Evolutionary conservation across 2,888 invertebrate genomes (phyloP).

Genomic region (Zeuzera pyrina): DNA sequence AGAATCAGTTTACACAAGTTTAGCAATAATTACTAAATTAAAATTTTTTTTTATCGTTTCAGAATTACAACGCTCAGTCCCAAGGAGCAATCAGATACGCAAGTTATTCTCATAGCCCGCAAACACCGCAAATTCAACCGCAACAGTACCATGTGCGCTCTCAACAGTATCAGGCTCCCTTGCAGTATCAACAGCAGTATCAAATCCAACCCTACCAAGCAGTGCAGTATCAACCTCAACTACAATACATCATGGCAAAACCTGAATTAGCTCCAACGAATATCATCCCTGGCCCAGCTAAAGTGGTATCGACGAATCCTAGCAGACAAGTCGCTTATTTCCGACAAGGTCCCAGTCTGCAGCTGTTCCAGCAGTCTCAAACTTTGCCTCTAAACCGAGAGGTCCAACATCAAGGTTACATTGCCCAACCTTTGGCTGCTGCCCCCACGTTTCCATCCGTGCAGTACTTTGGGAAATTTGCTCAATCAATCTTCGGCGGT

Average conservation of each 20-base stretch:
- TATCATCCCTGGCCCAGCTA: conserved; percentile 9
- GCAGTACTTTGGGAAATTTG: conserved; percentile 51
- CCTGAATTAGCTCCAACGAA: conserved; percentile 8
- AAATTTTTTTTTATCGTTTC: conserved; percentile 16
- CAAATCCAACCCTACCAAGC: conserved; percentile 15
- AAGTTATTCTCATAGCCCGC: conserved; percentile 38
- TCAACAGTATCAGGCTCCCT: conserved; percentile 12
- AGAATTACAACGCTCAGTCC: conserved; percentile 34
- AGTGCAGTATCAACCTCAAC: conserved; percentile 7
- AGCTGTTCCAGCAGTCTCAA: conserved; percentile 14
- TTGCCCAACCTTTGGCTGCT: conserved; percentile 13
- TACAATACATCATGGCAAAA: conserved; percentile 8
- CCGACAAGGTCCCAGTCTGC: conserved; percentile 12
- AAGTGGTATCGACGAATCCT: conserved; percentile 6
- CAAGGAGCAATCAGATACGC: conserved; percentile 50
- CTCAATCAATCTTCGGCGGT: conserved; percentile 35
- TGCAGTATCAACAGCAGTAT: conserved; percentile 11
- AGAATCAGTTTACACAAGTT: too few relatives aligned
- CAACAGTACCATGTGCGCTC: too few relatives aligned
- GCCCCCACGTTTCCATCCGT: conserved; percentile 37
- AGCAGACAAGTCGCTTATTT: conserved; percentile 13
- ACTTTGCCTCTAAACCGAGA: conserved; percentile 16
- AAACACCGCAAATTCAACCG: conserved; percentile 14
- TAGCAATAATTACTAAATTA: too few relatives aligned
- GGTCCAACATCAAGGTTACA: conserved; percentile 15